Evolutionary conservation across 53 echinoderm and acorn worm genomes (phyloP).

Genomic region (Apostichopus leukothele): DNA sequence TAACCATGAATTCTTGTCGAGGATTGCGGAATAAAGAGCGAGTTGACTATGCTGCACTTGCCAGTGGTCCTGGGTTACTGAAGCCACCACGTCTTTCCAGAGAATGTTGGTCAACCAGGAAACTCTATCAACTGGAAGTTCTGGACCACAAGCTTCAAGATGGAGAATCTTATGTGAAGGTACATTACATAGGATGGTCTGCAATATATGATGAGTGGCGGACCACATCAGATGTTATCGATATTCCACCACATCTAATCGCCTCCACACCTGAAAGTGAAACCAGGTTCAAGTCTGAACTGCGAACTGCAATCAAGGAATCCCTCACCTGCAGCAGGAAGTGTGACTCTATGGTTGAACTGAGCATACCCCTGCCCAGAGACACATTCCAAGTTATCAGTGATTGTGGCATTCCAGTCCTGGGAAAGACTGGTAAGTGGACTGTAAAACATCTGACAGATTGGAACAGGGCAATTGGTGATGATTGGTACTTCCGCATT

Average conservation of each 20-base stretch:
- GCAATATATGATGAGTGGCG: too few relatives aligned
- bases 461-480: slow-evolving; percentile 14
- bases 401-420: slow-evolving; percentile 17
- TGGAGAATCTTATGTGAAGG: slow-evolving; percentile 4
- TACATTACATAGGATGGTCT: not conserved
- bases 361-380: slow-evolving; percentile 29
- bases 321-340: slow-evolving; percentile 35
- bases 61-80: too few relatives aligned
- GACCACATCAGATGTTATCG: too few relatives aligned
- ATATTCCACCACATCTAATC: too few relatives aligned
- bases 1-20: slow-evolving; percentile 2
- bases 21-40: slow-evolving; percentile 4
- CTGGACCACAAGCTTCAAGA: slow-evolving; percentile 15
- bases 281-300: slow-evolving; percentile 40
- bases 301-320: slow-evolving; percentile 17
- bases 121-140: not conserved
- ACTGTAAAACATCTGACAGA: slow-evolving; percentile 18
- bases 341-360: slow-evolving; percentile 20
- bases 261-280: not conserved
- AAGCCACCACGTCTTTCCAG: too few relatives aligned
- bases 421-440: slow-evolving; percentile 27
- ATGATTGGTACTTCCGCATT: slow-evolving; percentile 19
- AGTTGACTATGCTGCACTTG: not conserved
- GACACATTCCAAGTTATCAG: slow-evolving; percentile 15
- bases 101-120: too few relatives aligned